Evolutionary conservation across 2,113 vertebrate species (phyloP).

Genomic region (Pipa parva): DNA sequence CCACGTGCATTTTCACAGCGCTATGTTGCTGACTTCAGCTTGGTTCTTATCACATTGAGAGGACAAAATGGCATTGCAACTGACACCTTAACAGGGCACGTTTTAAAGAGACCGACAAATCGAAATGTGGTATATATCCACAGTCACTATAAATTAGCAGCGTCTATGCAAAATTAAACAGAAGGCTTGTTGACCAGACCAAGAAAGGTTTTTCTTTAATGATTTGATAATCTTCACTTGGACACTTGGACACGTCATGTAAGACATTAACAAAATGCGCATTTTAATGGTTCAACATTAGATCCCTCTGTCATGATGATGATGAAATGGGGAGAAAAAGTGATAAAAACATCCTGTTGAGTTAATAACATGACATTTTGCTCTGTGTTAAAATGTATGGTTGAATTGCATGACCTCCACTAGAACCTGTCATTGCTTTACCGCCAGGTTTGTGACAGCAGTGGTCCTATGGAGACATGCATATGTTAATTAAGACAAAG

Average conservation of each 20-base stretch:
- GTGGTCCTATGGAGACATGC: slow-evolving; percentile 18
- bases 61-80: slow-evolving; percentile 36
- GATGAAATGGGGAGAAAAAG: background rate
- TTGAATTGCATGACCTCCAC: slow-evolving; percentile 22
- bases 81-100: background rate
- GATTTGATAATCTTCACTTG: background rate
- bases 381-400: slow-evolving; percentile 8
- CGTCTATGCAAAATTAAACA: background rate
- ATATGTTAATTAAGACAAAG: slow-evolving; percentile 39
- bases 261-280: too few species aligned
- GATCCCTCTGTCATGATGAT: too few species aligned
- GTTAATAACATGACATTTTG: background rate
- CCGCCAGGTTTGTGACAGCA: slow-evolving; percentile 20
- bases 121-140: background rate
- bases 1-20: slow-evolving; percentile 58
- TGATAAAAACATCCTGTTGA: background rate
- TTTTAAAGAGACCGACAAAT: slow-evolving; percentile 25
- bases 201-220: background rate
- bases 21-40: slow-evolving; percentile 50
- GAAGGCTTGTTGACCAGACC: background rate
- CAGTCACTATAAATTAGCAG: slow-evolving; percentile 11
- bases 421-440: slow-evolving; percentile 15
- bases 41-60: slow-evolving; percentile 44
- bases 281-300: too few species aligned
- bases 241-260: background rate